Evolutionary conservation across 2,113 vertebrate species (phyloP), one percentile per base, ranked within the genome.

Genomic region (Barnardius zonarius): DNA sequence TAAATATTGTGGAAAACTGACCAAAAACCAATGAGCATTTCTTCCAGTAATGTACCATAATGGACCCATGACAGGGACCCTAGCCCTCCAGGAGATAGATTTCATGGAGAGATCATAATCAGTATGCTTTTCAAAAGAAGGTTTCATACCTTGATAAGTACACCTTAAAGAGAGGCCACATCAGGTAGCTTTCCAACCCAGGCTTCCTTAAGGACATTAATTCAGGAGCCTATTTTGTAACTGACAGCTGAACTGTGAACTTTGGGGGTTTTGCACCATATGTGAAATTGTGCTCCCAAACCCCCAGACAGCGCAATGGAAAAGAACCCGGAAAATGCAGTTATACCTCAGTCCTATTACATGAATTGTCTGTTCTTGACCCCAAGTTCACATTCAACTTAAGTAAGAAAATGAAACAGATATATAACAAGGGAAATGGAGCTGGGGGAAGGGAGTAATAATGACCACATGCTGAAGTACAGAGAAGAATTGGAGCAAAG

Each of bases 381-480:
- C 95, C 83, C 28, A 84, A 77, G 88, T 91, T 96, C 93, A 97
- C 73, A 79, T 90, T 93, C 93, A 72, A 85, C 82, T 90, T 91
- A 93, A 93, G 74, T 91, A 93, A 94, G 90, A 97, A 97, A 96
- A 95, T 95, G 86, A 96, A 97, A 88, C 46, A 88, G 81, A 94
- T 93, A 93, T 69, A 76, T 96, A 95, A 88, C 91, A 95, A 80
- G 88, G 43, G 79, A 93, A 92, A 81, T 17, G 78, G 78, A 63
- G n/a, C 86, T 93, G 73, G 77, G 77, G 81, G 81, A 90, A 44
- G 94, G 89, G 78, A 82, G 66, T 13, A 74, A 92, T 93, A 93
- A 94, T 69, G 90, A 77, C 90, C 84, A 85, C 92, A 93, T 93
- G 84, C 93, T 90, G 90, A 52, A 95, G 39, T 48, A 77, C 33